These are phyloP conservation scores for Lagocephalus sceleratus DNA, from an alignment of 2,797 vertebrate genomes.

Conservation along the genomic window DNA sequence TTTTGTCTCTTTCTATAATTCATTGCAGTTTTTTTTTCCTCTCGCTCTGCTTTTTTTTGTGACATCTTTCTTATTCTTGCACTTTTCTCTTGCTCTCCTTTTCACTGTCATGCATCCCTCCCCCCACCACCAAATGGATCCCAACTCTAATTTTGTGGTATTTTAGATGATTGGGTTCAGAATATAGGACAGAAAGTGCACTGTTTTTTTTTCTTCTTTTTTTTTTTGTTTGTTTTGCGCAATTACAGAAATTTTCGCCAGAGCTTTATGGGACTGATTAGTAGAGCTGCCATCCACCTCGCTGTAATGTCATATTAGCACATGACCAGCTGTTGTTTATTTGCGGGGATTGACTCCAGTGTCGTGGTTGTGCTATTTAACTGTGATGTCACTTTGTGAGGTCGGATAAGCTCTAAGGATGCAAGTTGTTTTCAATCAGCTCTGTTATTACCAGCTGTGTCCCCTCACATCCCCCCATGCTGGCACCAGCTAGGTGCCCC, in stretches of 20 bases:
- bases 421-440: slow-evolving; percentile 80
- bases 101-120: slow-evolving; percentile 52
- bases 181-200: slow-evolving; percentile 68
- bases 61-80: slow-evolving; percentile 45
- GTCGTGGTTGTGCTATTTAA: slow-evolving; percentile 58
- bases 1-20: slow-evolving; percentile 76
- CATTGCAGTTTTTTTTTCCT: slow-evolving; percentile 72
- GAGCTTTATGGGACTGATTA: slow-evolving; percentile 66
- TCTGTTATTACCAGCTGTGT: slow-evolving; percentile 79
- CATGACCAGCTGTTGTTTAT: slow-evolving; percentile 73
- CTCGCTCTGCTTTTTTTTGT: slow-evolving; percentile 38
- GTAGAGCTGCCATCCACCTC: slow-evolving; percentile 54
- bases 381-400: slow-evolving; percentile 47
- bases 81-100: slow-evolving; percentile 51
- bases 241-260: slow-evolving; percentile 65
- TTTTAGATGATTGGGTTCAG: slow-evolving; percentile 72
- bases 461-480: slow-evolving; percentile 65
- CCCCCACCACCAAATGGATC: slow-evolving; percentile 65
- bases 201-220: too few relatives aligned
- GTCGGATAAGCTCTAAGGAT: slow-evolving; percentile 69
- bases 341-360: slow-evolving; percentile 55
- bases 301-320: slow-evolving; percentile 47
- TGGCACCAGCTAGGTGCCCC: slow-evolving; percentile 54
- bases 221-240: too few relatives aligned
- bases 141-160: slow-evolving; percentile 72